Evolutionary conservation across 1,140 invertebrate species (phyloP).

Genomic region (Asobara japonica): DNA sequence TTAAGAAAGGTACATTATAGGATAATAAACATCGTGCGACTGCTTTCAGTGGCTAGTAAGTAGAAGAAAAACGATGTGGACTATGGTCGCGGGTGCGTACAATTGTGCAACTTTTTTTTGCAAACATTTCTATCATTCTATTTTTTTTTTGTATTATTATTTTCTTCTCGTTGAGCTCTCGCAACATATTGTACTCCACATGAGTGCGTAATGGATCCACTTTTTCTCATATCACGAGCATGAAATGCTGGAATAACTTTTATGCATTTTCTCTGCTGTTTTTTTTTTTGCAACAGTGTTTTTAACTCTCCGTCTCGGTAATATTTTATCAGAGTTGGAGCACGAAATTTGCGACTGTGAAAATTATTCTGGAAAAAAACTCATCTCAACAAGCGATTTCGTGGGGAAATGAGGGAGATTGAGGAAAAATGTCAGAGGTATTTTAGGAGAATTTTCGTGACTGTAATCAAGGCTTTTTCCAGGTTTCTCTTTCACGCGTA

Average conservation of each 20-base stretch:
- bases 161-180: background rate
- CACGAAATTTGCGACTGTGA: background rate
- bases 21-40: constrained; percentile 4
- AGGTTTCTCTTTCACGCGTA: too few species aligned
- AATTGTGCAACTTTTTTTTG: constrained; percentile 13
- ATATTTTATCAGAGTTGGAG: background rate
- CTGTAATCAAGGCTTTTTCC: background rate
- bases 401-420: background rate
- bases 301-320: background rate
- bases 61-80: background rate
- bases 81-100: constrained; percentile 1
- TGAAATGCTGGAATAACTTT: constrained; percentile 2
- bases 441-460: background rate
- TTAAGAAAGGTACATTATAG: constrained; percentile 1
- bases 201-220: constrained; percentile 15
- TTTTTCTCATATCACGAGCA: constrained; percentile 13
- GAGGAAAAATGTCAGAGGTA: too few species aligned
- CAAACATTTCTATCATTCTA: background rate
- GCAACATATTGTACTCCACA: constrained; percentile 10
- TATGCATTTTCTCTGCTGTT: background rate
- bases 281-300: background rate
- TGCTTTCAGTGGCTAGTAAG: background rate
- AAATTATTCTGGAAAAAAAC: background rate
- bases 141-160: background rate
- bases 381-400: background rate